Conservation (phyloP, 2,888 invertebrate species). For the Anthophora plumipes region DNA sequence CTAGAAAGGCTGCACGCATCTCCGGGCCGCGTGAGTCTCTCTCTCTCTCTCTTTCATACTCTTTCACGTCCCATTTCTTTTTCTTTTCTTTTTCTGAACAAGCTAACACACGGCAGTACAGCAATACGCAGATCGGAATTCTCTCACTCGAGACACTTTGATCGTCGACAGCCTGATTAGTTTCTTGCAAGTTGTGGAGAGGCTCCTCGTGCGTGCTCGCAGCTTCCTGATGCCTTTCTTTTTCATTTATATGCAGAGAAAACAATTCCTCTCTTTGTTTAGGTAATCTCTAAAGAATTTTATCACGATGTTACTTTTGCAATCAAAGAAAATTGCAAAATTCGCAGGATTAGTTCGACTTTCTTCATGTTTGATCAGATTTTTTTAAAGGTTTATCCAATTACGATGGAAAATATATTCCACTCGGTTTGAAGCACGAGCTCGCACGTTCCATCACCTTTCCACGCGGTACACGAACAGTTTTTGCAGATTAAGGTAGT, state of each 20-base stretch:
- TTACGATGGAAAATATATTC: no score
- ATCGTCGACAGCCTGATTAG: slow-evolving; percentile 29
- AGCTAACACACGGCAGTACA: slow-evolving; percentile 47
- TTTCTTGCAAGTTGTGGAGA: slow-evolving; percentile 6
- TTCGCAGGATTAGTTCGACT: no score
- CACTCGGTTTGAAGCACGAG: background rate
- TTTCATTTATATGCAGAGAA: background rate
- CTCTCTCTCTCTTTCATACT: no score
- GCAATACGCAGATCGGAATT: slow-evolving; percentile 23
- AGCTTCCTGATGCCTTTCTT: background rate
- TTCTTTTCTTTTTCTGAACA: background rate
- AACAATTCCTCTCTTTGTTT: background rate
- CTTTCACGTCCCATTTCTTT: background rate
- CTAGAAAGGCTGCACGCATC: slow-evolving; percentile 38
- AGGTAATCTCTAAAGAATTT: slow-evolving; percentile 1
- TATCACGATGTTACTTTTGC: no score
- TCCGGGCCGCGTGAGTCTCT: slow-evolving; percentile 20
- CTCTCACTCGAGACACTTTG: slow-evolving; percentile 10
- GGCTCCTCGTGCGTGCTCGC: background rate
- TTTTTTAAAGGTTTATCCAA: no score
- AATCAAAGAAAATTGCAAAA: no score
- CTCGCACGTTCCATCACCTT: slow-evolving; percentile 17
- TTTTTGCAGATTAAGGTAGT: slow-evolving; percentile 41
- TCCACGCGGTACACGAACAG: slow-evolving; percentile 28
- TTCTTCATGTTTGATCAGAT: no score